Percentiles rank a stretch among this genome's conserved stretches.
phyloP scores from a whole-genome alignment of 1,140 invertebrate genomes.

The Saccostrea glomerata region DNA sequence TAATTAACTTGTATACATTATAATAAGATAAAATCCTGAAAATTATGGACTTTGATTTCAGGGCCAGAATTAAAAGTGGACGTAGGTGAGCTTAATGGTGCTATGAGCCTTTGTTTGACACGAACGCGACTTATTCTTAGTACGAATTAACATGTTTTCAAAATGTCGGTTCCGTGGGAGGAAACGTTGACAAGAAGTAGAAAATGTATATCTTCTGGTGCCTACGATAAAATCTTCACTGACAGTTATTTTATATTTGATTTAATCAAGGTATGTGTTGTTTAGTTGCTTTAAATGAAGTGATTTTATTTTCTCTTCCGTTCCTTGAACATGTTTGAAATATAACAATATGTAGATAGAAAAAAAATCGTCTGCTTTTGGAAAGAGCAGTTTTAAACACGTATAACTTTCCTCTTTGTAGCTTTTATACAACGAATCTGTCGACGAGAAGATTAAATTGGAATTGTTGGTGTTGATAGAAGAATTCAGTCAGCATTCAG shows the following conservation, averaged over 20 bases:
- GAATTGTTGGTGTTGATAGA: conserved; percentile 12
- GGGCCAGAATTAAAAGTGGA: too few relatives aligned
- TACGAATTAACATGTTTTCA: background rate
- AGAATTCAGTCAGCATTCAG: background rate
- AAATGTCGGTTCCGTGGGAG: conserved; percentile 20
- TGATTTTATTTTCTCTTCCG: background rate
- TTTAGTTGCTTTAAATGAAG: background rate
- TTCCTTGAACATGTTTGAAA: background rate
- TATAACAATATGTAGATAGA: background rate
- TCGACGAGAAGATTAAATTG: conserved; percentile 7
- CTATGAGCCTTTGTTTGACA: too few relatives aligned
- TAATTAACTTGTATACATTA: too few relatives aligned
- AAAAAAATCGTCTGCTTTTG: too few relatives aligned
- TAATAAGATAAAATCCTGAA: too few relatives aligned
- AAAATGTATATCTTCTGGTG: conserved; percentile 19
- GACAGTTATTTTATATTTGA: conserved; percentile 53
- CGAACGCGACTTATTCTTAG: background rate
- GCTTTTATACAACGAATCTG: conserved; percentile 24
- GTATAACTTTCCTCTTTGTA: conserved; percentile 6
- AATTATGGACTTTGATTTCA: too few relatives aligned
- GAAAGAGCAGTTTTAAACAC: background rate
- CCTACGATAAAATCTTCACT: conserved; percentile 47
- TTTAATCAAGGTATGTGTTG: conserved; percentile 45
- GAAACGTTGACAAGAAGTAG: background rate
- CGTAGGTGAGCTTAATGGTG: too few relatives aligned